Base-by-base conservation (phyloP, 1,140 invertebrate genomes). In the Drosophila miranda region DNA sequence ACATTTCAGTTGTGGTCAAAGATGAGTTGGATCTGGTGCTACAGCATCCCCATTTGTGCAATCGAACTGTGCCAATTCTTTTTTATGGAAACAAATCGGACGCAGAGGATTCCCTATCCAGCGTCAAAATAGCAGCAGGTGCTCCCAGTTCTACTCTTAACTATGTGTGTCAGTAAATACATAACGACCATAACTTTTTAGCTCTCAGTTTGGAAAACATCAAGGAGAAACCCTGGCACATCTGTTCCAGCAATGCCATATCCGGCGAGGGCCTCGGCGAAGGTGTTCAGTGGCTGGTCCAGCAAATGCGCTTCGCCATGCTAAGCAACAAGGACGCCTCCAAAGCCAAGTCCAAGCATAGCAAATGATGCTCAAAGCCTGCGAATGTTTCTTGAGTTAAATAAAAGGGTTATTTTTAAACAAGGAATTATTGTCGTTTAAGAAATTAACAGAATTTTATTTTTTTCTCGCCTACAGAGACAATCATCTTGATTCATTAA, bases 11-110 rank as follows among this genome's bases (percentile, higher is more conserved):
- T 83, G 93, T 93, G 62, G 92, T 93, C 0, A 92, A 93, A 67
- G 93, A 93, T 76, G 93, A 93, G 83, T 34, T 93, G 67, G 92
- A 93, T 77, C 87, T 93, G n/a, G 81, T 99, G 66, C 92, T 99
- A 11, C 95, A 98, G 76, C 97, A 99, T 93, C 96, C 96, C 1
- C 97, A 99, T 77, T 93, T 99, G 59, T 93, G 93, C 62, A 93
- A 93, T 43, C 92, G 94, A 11, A 93, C 94, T 63, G 92, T 99
- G 59, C 99, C 99, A 0, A 95, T 99, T 61, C 92, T 99, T 6
- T 98, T 99, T 91, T 95, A 98, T 91, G 98, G 98, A 13, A 99
- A 99, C 92, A 99, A 99, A 93, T 97, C 97, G 93, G 98, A 99
- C 91, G 92, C 96, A 50, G 94, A 95, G 49, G 97, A 98, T 82